A percentile compares a stretch with the other conserved stretches of the same genome.
phyloP scores from a whole-genome alignment of 2,888 invertebrate genomes.

The Agrypnus murinus region DNA sequence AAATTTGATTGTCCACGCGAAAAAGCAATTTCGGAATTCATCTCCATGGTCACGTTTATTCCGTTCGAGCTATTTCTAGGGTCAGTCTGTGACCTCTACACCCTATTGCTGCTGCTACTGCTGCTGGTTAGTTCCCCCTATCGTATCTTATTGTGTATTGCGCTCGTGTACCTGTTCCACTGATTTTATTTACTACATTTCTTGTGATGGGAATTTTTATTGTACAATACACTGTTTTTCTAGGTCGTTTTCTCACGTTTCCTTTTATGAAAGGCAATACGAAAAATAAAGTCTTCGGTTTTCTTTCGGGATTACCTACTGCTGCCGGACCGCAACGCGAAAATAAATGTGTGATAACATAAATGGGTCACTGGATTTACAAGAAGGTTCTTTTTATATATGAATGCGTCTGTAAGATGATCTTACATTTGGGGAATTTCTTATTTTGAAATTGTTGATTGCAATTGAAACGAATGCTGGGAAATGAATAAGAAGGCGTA shows the following conservation, averaged over 20 bases:
- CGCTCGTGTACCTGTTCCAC: conserved; percentile 24
- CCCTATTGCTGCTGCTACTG: too few relatives aligned
- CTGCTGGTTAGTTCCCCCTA: neutral
- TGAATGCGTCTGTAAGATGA: too few relatives aligned
- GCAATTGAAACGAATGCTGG: too few relatives aligned
- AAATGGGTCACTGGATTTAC: too few relatives aligned
- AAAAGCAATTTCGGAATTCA: conserved; percentile 35
- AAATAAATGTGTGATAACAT: too few relatives aligned
- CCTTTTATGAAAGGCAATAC: neutral
- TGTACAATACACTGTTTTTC: conserved; percentile 11
- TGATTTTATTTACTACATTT: conserved; percentile 25
- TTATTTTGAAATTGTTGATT: too few relatives aligned
- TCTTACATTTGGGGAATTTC: too few relatives aligned
- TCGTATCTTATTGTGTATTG: conserved; percentile 25
- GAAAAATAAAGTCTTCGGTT: neutral
- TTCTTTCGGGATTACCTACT: neutral
- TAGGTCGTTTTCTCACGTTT: conserved; percentile 2
- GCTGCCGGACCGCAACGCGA: too few relatives aligned
- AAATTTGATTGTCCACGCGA: conserved; percentile 37
- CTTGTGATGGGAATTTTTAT: conserved; percentile 20
- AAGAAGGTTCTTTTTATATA: too few relatives aligned
- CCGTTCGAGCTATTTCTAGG: conserved; percentile 29
- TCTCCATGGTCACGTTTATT: conserved; percentile 45
- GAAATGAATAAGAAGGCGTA: too few relatives aligned
- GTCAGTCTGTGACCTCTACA: conserved; percentile 8